These are phyloP conservation scores for Diadromus collaris DNA, from an alignment of 2,888 invertebrate species.

Conservation along the genomic window DNA sequence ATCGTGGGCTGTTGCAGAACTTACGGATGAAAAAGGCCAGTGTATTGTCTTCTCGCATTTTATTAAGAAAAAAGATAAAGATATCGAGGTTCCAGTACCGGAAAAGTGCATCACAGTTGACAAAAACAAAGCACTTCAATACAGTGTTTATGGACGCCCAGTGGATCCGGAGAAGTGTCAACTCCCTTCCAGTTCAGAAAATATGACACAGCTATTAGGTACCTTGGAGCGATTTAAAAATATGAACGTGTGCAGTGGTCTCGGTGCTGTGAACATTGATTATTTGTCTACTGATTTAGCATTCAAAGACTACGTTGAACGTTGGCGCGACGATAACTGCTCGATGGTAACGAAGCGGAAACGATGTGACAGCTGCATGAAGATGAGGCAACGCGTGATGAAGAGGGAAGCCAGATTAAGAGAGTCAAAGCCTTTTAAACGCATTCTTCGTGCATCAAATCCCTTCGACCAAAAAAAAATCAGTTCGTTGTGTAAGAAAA, in stretches of 20 bases:
- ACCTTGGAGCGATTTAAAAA: conserved; percentile 29
- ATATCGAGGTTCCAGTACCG: conserved; percentile 22
- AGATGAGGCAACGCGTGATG: conserved; percentile 19
- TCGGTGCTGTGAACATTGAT: conserved; percentile 36
- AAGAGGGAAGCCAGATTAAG: conserved; percentile 11
- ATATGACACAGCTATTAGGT: neutral
- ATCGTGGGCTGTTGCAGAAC: conserved; percentile 40
- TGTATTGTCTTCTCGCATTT: conserved; percentile 27
- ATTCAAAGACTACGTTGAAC: conserved; percentile 44
- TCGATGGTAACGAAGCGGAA: conserved; percentile 35
- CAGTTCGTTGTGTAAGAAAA: neutral
- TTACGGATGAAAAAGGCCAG: conserved; percentile 23
- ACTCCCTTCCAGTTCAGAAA: neutral
- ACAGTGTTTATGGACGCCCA: conserved; percentile 36
- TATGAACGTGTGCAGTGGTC: conserved; percentile 36
- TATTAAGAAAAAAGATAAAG: conserved; percentile 27
- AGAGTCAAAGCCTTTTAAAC: neutral
- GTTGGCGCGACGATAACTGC: conserved; percentile 46
- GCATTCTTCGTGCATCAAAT: conserved; percentile 11
- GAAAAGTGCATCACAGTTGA: conserved; percentile 35
- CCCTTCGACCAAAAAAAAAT: conserved; percentile 10
- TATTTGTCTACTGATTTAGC: conserved; percentile 29
- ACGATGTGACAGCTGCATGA: conserved; percentile 38
- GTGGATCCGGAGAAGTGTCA: neutral
- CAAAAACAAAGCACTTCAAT: conserved; percentile 20